Base-by-base conservation (phyloP, 2,113 vertebrate genomes). In the Amphiprion percula region DNA sequence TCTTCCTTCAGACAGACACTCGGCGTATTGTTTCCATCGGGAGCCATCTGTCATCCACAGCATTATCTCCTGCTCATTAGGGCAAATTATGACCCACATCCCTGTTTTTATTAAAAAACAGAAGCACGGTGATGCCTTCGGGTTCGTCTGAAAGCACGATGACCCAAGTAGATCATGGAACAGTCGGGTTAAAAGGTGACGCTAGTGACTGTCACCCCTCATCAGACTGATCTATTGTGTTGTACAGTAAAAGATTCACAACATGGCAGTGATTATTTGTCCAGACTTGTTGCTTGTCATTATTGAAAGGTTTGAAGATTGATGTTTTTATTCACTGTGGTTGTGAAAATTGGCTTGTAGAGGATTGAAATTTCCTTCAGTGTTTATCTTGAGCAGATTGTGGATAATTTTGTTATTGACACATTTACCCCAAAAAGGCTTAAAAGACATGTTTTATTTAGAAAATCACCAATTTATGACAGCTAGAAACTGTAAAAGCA, bases 31-130 rank as follows among this genome's bases (percentile, higher is more conserved):
- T 85, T 84, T 76, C 80, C 74, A 67, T 75, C 26, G 80, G 65
- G 67, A 66, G n/a, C 28, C 68, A 64, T 84, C 77, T 61, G 68
- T 77, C 71, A 23, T 77, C 2, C 21, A 12, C 53, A 56, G 67
- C 28, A 30, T 61, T 53, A 2, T 46, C 44, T 75, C 80, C 78
- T 46, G 26, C 76, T 83, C 80, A 74, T 90, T 79, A 81, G 62
- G 76, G 79, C 66, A 71, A 71, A 84, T 68, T 52, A 84, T 69
- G 37, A 68, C 58, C 44, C 49, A 39, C 58, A 50, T 61, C 30
- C 52, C 39, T 66, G 46, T 71, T 83, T 77, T 85, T 71, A 70
- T 78, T 76, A 44, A 65, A 24, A 62, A 70, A 46, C 12, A 19
- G 21, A 9, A 37, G 33, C 4, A 30, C 30, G 30, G 30, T 5